Conservation (phyloP, 2,888 invertebrate genomes). For the Monoplex corrugatus region DNA sequence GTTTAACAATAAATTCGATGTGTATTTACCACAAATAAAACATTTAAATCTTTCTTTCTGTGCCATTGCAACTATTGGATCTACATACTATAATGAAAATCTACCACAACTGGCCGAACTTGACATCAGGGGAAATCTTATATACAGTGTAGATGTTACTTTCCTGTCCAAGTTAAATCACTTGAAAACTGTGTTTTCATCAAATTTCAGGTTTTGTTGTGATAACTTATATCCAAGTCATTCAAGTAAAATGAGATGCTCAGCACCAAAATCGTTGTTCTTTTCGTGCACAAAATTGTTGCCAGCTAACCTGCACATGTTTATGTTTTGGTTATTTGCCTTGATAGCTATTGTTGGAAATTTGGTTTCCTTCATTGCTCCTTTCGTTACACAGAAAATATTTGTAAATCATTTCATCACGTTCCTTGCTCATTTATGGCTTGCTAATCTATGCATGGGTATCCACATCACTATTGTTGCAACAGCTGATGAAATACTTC, state of each 20-base stretch:
- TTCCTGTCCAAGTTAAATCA: not conserved
- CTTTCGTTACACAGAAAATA: slow-evolving; percentile 23
- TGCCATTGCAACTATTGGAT: not conserved
- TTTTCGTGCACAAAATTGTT: slow-evolving; percentile 51
- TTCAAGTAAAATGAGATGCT: slow-evolving; percentile 18
- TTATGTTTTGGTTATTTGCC: slow-evolving; percentile 42
- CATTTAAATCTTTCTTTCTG: not conserved
- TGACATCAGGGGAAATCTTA: slow-evolving; percentile 38
- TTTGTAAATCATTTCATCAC: slow-evolving; percentile 37
- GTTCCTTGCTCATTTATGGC: slow-evolving; percentile 42
- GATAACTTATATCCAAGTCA: not conserved
- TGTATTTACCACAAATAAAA: not conserved
- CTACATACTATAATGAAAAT: slow-evolving; percentile 7
- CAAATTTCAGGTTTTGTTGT: slow-evolving; percentile 52
- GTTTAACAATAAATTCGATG: not conserved
- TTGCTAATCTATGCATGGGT: slow-evolving; percentile 48
- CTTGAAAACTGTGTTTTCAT: not conserved
- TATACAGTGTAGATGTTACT: not conserved
- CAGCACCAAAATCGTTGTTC: slow-evolving; percentile 42
- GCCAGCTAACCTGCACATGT: slow-evolving; percentile 4
- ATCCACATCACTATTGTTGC: slow-evolving; percentile 45
- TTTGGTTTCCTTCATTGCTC: slow-evolving; percentile 44
- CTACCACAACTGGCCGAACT: slow-evolving; percentile 5
- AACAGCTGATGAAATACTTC: slow-evolving; percentile 43
- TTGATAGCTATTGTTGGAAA: slow-evolving; percentile 44